Conservation (phyloP, 2,113 vertebrate species). For the Halcyon malimbica region DNA sequence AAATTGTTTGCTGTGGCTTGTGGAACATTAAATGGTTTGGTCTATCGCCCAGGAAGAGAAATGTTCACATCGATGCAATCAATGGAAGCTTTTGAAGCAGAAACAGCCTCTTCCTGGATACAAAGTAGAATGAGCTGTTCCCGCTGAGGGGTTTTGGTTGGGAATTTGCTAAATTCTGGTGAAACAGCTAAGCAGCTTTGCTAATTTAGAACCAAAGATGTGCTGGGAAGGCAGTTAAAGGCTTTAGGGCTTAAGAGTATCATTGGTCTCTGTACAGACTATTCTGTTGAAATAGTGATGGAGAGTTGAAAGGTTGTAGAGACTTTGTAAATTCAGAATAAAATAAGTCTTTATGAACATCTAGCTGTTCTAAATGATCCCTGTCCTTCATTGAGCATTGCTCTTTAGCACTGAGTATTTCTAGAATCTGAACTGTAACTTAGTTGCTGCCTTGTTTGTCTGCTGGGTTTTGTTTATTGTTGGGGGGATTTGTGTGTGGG, state of each 20-base stretch:
- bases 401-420: not conserved
- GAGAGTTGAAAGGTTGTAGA: not conserved
- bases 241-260: not conserved
- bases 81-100: not conserved
- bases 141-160: not conserved
- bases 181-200: constrained; percentile 1
- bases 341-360: not conserved
- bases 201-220: not conserved
- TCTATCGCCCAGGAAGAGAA: not conserved
- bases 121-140: not conserved
- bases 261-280: not conserved
- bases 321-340: not conserved
- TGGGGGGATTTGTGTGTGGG: too few species aligned
- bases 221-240: not conserved
- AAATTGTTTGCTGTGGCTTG: not conserved
- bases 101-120: not conserved
- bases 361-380: not conserved
- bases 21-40: not conserved
- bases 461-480: not conserved
- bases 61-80: rapidly evolving
- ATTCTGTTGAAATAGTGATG: not conserved
- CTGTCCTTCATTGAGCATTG: not conserved
- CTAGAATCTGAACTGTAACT: not conserved
- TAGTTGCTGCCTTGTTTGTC: not conserved
- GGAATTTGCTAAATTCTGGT: not conserved